Evolutionary conservation across 35 echinoderm and acorn worm genomes (phyloP).

Genomic region (Heliocidaris erythrogramma): DNA sequence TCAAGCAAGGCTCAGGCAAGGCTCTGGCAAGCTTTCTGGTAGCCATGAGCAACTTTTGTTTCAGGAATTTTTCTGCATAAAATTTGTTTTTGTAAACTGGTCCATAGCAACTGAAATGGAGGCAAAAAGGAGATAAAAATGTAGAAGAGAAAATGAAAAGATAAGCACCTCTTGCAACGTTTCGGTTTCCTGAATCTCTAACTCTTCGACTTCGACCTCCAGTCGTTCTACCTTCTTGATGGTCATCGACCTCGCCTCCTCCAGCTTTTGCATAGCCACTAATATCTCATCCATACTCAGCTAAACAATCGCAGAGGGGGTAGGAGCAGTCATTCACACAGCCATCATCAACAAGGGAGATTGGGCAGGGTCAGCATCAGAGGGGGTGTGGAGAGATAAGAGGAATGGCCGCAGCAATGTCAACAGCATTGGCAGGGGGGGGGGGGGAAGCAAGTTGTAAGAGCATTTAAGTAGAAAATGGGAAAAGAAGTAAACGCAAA

Average conservation of each 20-base stretch:
- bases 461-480: not conserved
- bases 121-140: not conserved
- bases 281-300: constrained; percentile 57
- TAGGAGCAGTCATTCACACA: not conserved
- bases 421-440: constrained; percentile 25
- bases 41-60: too few relatives aligned
- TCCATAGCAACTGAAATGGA: not conserved
- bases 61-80: too few relatives aligned
- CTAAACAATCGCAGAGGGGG: constrained; percentile 15
- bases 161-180: constrained; percentile 79
- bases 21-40: too few relatives aligned
- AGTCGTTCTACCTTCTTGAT: constrained; percentile 75
- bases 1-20: too few relatives aligned
- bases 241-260: constrained; percentile 61
- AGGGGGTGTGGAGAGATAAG: constrained; percentile 15
- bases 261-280: constrained; percentile 64
- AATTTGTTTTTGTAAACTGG: too few relatives aligned
- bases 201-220: constrained; percentile 71
- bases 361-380: constrained; percentile 3
- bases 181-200: constrained; percentile 79
- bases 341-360: not conserved
- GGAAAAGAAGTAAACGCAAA: constrained; percentile 2
- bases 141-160: not conserved
- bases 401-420: not conserved
- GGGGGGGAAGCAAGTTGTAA: constrained; percentile 3